Conservation (phyloP, 2,113 vertebrate genomes). For the Eclectus roratus region DNA sequence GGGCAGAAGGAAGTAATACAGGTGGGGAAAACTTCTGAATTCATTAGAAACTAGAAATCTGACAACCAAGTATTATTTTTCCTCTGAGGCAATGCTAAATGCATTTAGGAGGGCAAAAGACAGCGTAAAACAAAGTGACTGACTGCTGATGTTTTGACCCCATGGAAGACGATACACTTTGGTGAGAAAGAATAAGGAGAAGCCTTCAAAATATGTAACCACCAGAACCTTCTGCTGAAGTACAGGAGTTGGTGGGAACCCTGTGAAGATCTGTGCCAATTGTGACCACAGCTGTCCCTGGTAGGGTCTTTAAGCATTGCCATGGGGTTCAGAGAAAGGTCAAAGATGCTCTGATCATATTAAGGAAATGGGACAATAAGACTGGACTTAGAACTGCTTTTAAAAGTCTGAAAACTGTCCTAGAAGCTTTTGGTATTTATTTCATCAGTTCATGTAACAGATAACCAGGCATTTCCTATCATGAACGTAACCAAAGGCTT, state of each 20-base stretch:
- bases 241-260: neutral
- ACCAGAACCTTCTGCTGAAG: neutral
- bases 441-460: neutral
- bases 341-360: neutral
- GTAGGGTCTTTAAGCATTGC: neutral
- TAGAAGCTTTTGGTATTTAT: neutral
- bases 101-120: neutral
- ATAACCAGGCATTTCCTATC: constrained; percentile 41
- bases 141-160: neutral
- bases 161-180: neutral
- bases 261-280: neutral
- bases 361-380: neutral
- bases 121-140: neutral
- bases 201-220: neutral
- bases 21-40: neutral
- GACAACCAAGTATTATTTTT: neutral
- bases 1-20: neutral
- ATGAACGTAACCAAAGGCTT: neutral
- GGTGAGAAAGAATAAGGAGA: neutral
- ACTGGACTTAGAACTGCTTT: neutral
- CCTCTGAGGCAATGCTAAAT: neutral
- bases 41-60: neutral
- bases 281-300: neutral
- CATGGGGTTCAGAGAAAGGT: neutral
- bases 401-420: neutral